Evolutionary conservation across 2,888 invertebrate genomes (phyloP).

Genomic region (Herminia tarsipennalis): DNA sequence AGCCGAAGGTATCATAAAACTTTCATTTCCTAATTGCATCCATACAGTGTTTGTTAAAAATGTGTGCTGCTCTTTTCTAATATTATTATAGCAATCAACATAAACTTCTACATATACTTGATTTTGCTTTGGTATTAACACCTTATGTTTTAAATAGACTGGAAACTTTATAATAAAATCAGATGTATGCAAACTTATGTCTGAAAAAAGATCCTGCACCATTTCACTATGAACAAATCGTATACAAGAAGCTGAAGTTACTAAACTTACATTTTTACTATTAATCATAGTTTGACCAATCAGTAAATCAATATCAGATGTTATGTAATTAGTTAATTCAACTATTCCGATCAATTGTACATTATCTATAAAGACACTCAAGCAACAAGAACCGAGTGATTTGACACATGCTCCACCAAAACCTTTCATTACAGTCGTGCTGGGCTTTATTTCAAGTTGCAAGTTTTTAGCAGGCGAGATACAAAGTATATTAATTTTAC

Average conservation of each 20-base stretch:
- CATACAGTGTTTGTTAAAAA: background rate
- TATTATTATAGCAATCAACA: no score
- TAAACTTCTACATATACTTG: no score
- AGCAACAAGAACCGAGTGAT: slow-evolving; percentile 2
- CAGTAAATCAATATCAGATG: background rate
- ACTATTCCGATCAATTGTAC: background rate
- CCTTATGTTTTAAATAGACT: background rate
- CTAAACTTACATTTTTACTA: slow-evolving; percentile 2
- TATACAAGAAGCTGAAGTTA: slow-evolving; percentile 1
- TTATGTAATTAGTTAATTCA: background rate
- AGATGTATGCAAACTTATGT: background rate
- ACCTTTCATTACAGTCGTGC: slow-evolving; percentile 7
- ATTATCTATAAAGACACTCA: background rate
- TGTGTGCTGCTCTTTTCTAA: background rate
- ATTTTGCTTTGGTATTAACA: no score
- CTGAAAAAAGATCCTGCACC: no score
- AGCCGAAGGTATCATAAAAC: background rate
- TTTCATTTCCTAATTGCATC: background rate
- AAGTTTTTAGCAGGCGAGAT: background rate
- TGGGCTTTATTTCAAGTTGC: background rate
- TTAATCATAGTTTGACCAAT: slow-evolving; percentile 3
- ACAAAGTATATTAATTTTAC: slow-evolving; percentile 15
- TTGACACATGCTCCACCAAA: slow-evolving; percentile 11
- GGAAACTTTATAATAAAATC: background rate
- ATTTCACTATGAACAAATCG: slow-evolving; percentile 1